Conservation (phyloP, 2,888 invertebrate genomes). For the Acleris holmiana region DNA sequence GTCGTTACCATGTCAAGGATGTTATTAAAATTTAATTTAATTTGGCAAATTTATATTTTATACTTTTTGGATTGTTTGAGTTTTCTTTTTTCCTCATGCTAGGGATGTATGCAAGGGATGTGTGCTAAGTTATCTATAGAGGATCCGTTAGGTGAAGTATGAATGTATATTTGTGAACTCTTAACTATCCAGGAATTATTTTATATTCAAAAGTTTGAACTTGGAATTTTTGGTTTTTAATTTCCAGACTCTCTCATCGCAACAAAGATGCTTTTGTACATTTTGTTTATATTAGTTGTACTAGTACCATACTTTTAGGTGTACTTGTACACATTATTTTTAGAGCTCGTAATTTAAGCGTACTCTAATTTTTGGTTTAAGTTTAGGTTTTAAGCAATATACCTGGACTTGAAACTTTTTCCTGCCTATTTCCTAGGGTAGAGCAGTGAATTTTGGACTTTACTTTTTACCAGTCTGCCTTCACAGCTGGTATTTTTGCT, state of each 20-base stretch:
- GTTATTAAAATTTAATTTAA: constrained; percentile 21
- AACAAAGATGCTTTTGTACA: too few species aligned
- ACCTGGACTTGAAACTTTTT: background rate
- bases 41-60: background rate
- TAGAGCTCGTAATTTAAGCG: background rate
- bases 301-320: background rate
- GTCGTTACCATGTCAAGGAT: constrained; percentile 24
- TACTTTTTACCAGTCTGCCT: background rate
- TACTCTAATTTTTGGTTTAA: background rate
- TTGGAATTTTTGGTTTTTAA: too few species aligned
- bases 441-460: background rate
- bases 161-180: too few species aligned
- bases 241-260: too few species aligned
- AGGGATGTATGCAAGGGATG: background rate
- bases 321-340: background rate
- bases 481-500: too few species aligned
- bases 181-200: too few species aligned
- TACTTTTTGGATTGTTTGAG: background rate
- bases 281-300: too few species aligned
- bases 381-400: background rate
- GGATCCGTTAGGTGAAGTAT: too few species aligned
- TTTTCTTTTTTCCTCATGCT: background rate
- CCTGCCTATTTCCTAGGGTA: background rate
- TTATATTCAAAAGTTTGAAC: too few species aligned
- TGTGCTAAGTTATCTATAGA: too few species aligned